Evolutionary conservation across 2,888 invertebrate species (phyloP), one percentile per base, ranked within the genome.

Genomic region (Ormyrus thymus): DNA sequence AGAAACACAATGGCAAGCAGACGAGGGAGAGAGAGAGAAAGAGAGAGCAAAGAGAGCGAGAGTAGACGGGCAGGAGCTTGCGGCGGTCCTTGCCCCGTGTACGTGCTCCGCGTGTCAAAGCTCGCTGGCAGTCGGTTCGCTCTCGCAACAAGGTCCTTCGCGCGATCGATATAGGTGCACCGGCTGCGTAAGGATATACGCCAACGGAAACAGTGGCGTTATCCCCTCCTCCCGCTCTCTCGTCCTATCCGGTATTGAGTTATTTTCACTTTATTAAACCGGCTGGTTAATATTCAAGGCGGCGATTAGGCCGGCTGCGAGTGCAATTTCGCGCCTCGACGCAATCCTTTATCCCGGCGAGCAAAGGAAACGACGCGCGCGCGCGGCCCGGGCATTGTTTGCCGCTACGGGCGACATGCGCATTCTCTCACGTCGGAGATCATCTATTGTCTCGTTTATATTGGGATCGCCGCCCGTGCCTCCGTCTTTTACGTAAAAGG

Each of bases 21-120:
- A 56, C 43, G 62, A 62, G 65, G 61, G 69, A 62, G 76, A 51
- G 15, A 51, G 48, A 61, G 45, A 15, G 29, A 29, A 4, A 70
- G 80, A 70, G 65, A 75, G 78, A 81, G 81, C 29, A 29, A 29
- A 79, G 78, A 81, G 79, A 83, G 83, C 83, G 82, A 83, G 83
- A 83, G 82, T 80, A 79, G 76, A 82, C 68, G 82, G 84, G 84
- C 83, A 80, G 83, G 88, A 89, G 89, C 89, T 89, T 89, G 89
- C 89, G 89, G 89, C 90, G 90, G 89, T 90, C 89, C 88, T 90
- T 90, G 90, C 90, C 89, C 90, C 86, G 87, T 86, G 89, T 89
- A 90, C 89, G 89, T 90, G 89, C 87, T 87, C 85, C 83, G 89
- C 86, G 88, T 89, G 87, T 87, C 87, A 89, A 89, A 89, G 87